Percentiles rank a stretch among this genome's conserved stretches.
Evolutionary conservation across 2,113 vertebrate species (phyloP).

Genomic region (Dunckerocampus dactyliophorus): DNA sequence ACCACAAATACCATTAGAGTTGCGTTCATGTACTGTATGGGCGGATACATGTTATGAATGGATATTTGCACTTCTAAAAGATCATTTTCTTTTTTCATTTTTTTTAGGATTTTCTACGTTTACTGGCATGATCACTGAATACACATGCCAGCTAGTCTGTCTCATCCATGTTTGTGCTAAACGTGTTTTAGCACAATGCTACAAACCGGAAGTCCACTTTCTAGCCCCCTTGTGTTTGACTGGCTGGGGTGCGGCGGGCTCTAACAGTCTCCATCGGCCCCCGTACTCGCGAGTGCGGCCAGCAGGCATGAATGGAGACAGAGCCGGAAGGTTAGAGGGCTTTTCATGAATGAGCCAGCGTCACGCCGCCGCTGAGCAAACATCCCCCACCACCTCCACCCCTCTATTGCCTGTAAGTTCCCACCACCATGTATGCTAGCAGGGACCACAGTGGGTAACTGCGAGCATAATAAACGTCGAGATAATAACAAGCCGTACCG

Average conservation of each 20-base stretch:
- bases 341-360: constrained; percentile 77
- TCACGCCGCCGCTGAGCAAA: constrained; percentile 79
- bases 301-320: constrained; percentile 63
- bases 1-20: too few species aligned
- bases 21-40: too few species aligned
- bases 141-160: too few species aligned
- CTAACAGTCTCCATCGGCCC: background rate
- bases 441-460: constrained; percentile 1
- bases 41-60: too few species aligned
- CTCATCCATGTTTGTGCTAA: background rate
- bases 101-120: too few species aligned
- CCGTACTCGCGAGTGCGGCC: background rate
- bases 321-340: constrained; percentile 9
- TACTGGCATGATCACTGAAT: too few species aligned
- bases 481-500: background rate
- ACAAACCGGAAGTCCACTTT: background rate
- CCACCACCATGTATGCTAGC: background rate
- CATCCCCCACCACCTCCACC: constrained; percentile 40
- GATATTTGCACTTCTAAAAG: too few species aligned
- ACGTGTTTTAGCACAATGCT: background rate
- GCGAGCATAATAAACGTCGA: background rate
- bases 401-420: background rate
- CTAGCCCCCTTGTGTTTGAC: too few species aligned
- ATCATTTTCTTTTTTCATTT: too few species aligned
- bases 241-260: background rate